phyloP scores from a whole-genome alignment of 2,113 vertebrate genomes.

The Dasyornis broadbenti region DNA sequence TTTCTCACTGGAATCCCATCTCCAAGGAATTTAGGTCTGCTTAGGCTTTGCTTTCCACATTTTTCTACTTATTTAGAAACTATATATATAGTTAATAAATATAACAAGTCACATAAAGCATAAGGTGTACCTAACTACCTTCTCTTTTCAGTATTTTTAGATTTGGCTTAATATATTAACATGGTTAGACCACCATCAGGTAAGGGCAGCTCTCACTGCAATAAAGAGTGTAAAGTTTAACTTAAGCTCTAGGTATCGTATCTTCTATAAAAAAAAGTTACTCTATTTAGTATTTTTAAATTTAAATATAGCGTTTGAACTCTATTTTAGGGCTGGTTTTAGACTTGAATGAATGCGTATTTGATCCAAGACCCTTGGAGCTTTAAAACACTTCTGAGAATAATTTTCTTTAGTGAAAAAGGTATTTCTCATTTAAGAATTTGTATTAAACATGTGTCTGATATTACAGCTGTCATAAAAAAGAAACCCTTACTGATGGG shows the following conservation, averaged over 20 bases:
- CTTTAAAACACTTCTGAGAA: background rate
- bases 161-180: constrained; percentile 10
- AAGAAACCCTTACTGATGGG: background rate
- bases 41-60: constrained; percentile 14
- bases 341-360: background rate
- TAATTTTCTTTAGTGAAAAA: background rate
- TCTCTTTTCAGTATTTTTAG: constrained; percentile 30
- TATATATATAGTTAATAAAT: constrained; percentile 36
- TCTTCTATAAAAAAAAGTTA: constrained; percentile 34
- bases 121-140: background rate
- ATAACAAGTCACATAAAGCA: background rate
- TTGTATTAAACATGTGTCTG: background rate
- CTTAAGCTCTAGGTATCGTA: background rate
- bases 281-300: constrained; percentile 6
- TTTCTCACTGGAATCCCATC: background rate
- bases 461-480: background rate
- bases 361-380: background rate
- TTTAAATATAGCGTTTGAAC: background rate
- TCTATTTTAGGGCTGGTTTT: constrained; percentile 5
- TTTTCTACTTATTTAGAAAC: constrained; percentile 26
- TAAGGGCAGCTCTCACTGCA: constrained; percentile 1
- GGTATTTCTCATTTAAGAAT: background rate
- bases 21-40: background rate
- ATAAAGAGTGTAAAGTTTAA: constrained; percentile 19
- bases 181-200: background rate